Evolutionary conservation across 1,140 invertebrate genomes (phyloP), one percentile per base, ranked within the genome.

Genomic region (Ephestia elutella): DNA sequence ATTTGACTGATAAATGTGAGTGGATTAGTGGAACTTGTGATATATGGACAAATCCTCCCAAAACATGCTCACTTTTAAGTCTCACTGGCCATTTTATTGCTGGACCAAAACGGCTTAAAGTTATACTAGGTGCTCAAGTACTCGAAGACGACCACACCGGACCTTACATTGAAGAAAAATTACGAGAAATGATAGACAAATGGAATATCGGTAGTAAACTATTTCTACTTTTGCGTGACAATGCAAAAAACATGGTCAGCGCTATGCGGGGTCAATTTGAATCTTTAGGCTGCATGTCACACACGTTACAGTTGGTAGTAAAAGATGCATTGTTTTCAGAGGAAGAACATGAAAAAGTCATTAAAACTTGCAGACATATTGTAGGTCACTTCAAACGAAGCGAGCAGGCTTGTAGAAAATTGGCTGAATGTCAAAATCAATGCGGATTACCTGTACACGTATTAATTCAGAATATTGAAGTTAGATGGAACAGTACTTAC

Each of bases 381-480:
- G 71, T 74, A 53, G 71, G 69, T 11, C 73, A 76, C 54, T 78
- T 76, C 49, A 53, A 77, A 32, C 63, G 50, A 7, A 75, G 69
- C 54, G 71, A 75, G 56, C 65, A 28, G 58, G 67, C 70, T 10
- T 48, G 56, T 51, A 66, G 67, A 66, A 66, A 73, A 63, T 57
- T 75, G 62, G 64, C 56, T 5, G 60, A 74, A 60, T 74, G 59
- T 70, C 71, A 72, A 74, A 57, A 72, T 10, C 57, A 67, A 70
- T 72, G 60, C 49, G 65, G 63, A 54, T 44, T 68, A 13, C 64
- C 67, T 53, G 51, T 57, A 61, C 65, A 79, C 59, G 20, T 55
- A 49, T 66, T 73, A 48, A 32, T 80, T 7, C 73, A 78, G 60
- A 71, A 78, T 65, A 59, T 78, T 49, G 74, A 78, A 30, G 57